A percentile compares a stretch with the other conserved stretches of the same genome.
Conservation (phyloP, 1,140 invertebrate species). For the Doryteuthis pealeii region DNA sequence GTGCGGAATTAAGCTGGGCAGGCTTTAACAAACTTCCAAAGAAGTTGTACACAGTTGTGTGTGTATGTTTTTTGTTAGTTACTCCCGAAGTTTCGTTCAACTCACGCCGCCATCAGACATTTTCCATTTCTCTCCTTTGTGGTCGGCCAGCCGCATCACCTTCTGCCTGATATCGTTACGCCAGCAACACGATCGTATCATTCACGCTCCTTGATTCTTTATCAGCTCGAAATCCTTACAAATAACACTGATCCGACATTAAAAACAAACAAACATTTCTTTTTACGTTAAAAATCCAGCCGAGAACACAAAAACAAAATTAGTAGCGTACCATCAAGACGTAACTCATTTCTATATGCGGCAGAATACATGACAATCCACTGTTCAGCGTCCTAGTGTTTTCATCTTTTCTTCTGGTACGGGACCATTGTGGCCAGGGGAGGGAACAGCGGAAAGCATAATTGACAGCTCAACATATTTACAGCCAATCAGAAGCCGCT, state of each 20-base stretch:
- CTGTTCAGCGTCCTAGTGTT: neutral
- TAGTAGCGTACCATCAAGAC: neutral
- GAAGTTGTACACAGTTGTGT: no score
- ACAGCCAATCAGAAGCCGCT: no score
- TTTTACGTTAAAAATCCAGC: no score
- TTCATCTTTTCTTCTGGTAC: conserved; percentile 1
- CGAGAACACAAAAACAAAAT: no score
- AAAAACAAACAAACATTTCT: no score
- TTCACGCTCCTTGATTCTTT: no score
- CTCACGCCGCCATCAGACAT: conserved; percentile 10
- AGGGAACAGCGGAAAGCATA: neutral
- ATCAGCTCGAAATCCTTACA: no score
- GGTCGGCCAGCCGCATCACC: neutral
- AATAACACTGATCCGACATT: no score
- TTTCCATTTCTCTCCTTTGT: conserved; percentile 6
- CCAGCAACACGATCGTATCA: no score
- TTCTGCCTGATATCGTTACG: neutral
- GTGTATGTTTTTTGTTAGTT: neutral
- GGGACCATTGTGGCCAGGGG: neutral
- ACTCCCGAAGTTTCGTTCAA: neutral
- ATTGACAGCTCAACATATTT: no score
- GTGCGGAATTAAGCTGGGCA: neutral
- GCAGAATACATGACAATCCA: neutral
- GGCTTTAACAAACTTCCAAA: conserved; percentile 7
- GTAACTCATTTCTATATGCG: conserved; percentile 3